A percentile compares a stretch with the other conserved stretches of the same genome.
Conservation (phyloP, 2,797 vertebrate species). For the Anas bernieri region DNA sequence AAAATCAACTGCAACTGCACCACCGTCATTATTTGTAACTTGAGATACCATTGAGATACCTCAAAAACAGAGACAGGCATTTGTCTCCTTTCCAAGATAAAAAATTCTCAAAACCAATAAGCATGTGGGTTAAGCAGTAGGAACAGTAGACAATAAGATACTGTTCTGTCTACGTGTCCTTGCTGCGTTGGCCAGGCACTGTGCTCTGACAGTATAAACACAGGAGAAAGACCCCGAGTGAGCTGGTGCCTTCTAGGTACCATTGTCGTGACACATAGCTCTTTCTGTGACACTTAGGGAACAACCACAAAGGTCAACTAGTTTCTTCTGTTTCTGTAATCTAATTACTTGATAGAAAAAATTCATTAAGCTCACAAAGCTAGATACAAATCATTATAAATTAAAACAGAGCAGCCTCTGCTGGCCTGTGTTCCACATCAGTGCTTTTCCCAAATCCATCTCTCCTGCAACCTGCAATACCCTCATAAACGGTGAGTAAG, state of each 20-base stretch:
- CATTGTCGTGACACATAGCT: not conserved
- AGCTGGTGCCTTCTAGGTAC: not conserved
- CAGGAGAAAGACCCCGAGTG: not conserved
- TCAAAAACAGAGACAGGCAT: not conserved
- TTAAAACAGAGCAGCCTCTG: not conserved
- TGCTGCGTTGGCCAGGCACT: not conserved
- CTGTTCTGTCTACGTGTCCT: not conserved
- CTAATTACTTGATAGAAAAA: not conserved
- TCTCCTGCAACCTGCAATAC: not conserved
- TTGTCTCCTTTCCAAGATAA: not conserved
- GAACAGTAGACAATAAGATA: not conserved
- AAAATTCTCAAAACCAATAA: not conserved
- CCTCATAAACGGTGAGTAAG: not conserved
- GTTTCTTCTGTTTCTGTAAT: not conserved
- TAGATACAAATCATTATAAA: not conserved
- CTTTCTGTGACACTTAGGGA: not conserved
- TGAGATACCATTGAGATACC: not conserved
- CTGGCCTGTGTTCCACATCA: not conserved
- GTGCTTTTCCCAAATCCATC: not conserved
- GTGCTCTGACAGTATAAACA: rapidly evolving
- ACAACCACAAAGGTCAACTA: not conserved
- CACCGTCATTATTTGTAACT: not conserved
- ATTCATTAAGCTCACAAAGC: not conserved
- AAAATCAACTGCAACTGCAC: not conserved
- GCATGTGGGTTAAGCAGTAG: not conserved